phyloP scores from a whole-genome alignment of 2,888 invertebrate species.

The Chrysolina haemoptera region DNA sequence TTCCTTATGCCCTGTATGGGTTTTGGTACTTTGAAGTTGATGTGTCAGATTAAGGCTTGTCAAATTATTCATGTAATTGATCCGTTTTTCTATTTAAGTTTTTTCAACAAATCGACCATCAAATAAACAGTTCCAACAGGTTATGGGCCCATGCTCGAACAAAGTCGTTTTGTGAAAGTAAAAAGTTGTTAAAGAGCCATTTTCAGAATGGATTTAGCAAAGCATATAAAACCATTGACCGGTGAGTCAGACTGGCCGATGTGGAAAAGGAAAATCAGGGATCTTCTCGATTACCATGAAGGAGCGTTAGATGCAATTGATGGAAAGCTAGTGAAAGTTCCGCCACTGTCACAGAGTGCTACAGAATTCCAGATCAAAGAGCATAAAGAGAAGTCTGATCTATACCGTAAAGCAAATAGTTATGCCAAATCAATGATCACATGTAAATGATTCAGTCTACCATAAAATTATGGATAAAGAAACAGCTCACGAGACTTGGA shows the following conservation, averaged over 20 bases:
- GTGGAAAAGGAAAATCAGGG: conserved; percentile 59
- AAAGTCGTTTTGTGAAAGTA: background rate
- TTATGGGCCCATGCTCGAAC: conserved; percentile 25
- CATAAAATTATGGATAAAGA: conserved; percentile 63
- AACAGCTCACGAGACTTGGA: conserved; percentile 43
- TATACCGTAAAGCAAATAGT: conserved; percentile 59
- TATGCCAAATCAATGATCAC: conserved; percentile 62
- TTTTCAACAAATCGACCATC: background rate
- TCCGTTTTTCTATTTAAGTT: too few species aligned
- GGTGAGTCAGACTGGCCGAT: conserved; percentile 58
- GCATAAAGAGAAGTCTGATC: conserved; percentile 34
- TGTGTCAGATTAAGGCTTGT: too few species aligned
- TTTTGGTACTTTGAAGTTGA: too few species aligned
- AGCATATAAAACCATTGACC: conserved; percentile 32
- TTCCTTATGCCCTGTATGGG: too few species aligned
- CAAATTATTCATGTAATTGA: too few species aligned
- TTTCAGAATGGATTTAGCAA: conserved; percentile 22
- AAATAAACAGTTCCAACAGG: conserved; percentile 8
- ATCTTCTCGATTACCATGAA: conserved; percentile 60
- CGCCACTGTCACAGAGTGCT: conserved; percentile 39
- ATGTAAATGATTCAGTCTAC: conserved; percentile 58
- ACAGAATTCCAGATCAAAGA: conserved; percentile 33
- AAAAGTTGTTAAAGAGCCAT: background rate
- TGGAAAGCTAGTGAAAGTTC: conserved; percentile 53
- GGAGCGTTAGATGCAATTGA: conserved; percentile 57